Base-by-base conservation (phyloP, 2,113 vertebrate genomes). In the Delphinus delphis region DNA sequence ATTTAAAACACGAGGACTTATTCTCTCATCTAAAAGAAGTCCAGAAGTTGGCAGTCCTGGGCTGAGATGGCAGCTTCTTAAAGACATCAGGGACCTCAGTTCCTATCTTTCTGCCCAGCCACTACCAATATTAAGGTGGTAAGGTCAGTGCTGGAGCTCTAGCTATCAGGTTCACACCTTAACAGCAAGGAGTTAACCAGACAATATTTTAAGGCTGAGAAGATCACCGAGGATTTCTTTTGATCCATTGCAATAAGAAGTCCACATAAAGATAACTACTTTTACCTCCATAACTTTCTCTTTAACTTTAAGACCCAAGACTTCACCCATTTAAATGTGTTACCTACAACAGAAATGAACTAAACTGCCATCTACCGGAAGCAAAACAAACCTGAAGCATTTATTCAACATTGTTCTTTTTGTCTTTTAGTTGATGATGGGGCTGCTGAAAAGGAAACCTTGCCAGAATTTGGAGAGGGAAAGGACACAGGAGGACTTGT, bases 381-480 rank as follows among this genome's bases (percentile, higher is more conserved):
- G 50, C 23, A 88, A 86, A 93, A 53, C 50, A 90, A 73, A 63
- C 18, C 31, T 0, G 2, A 87, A 92, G 12, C 63, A 11, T 89
- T 95, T 94, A 79, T 96, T 82, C 68, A 91, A 38, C 41, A 11
- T 60, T 88, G 0, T 93, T 96, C 58, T 87, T 95, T 96, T 96
- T 98, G 85, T 96, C 38, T 98, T 98, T 63, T 95, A 99, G 99
- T 99, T 97, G 99, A 99, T 92, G 99, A 99, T 96, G 99, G 99
- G 1, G 99, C 99, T 44, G 99, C 99, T n/a, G 99, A 99, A 98
- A 99, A 99, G 98, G 99, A 99, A 98, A 99, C 99, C 0, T 95
- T 99, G 60, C 99, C 99, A 6, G 99, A 99, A 97, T 99, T 99
- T 94, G 99, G 99, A 18, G 99, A 99, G 97, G 99, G 99, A 20